phyloP scores from a whole-genome alignment of 2,888 invertebrate species.

The Ichneumon xanthorius region DNA sequence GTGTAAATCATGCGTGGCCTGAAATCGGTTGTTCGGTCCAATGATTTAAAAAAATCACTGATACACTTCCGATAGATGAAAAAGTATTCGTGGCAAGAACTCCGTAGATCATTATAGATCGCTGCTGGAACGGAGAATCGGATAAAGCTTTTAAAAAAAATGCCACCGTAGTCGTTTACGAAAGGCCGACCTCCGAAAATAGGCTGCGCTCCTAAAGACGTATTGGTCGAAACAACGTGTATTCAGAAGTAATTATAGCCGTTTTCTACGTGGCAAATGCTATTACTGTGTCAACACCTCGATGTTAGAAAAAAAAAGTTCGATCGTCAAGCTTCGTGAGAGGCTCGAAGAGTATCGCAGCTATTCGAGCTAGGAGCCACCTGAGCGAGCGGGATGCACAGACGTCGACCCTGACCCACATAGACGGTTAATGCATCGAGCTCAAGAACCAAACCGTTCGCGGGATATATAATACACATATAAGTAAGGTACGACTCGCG shows the following conservation, averaged over 20 bases:
- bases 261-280: neutral
- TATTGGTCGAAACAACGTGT: neutral
- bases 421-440: constrained; percentile 77
- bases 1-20: neutral
- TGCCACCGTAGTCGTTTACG: neutral
- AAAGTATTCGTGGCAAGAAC: neutral
- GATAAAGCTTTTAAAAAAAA: neutral
- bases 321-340: constrained; percentile 33
- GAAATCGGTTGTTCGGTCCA: neutral
- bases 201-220: neutral
- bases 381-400: constrained; percentile 74
- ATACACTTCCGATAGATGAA: neutral
- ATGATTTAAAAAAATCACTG: neutral
- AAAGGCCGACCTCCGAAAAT: neutral
- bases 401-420: constrained; percentile 83
- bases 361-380: constrained; percentile 48
- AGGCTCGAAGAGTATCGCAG: constrained; percentile 2
- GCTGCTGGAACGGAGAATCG: neutral
- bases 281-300: constrained; percentile 15
- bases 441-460: constrained; percentile 44
- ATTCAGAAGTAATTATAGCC: constrained; percentile 9
- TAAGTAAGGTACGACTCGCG: constrained; percentile 15
- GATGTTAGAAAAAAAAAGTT: neutral
- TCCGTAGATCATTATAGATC: neutral
- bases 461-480: constrained; percentile 33